These are phyloP conservation scores for Julus scanicus DNA, from an alignment of 2,888 invertebrate genomes.

Conservation along the genomic window DNA sequence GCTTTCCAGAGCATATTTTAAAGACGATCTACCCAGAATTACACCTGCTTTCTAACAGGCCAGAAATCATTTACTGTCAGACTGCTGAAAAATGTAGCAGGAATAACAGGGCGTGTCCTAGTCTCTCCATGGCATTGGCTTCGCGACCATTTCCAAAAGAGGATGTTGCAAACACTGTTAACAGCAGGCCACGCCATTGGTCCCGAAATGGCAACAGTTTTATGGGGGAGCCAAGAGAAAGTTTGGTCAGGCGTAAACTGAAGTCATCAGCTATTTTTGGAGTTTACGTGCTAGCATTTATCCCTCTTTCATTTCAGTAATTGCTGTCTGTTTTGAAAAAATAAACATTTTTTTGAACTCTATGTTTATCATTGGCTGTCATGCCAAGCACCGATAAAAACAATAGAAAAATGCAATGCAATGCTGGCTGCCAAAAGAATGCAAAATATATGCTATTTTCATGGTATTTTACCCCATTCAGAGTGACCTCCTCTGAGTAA, in stretches of 20 bases:
- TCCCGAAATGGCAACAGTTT: constrained; percentile 17
- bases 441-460: neutral
- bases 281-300: neutral
- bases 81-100: neutral
- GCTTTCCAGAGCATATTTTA: neutral
- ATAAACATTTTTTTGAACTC: constrained; percentile 27
- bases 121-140: constrained; percentile 13
- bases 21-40: neutral
- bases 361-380: constrained; percentile 40
- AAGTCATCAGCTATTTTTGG: constrained; percentile 30
- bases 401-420: neutral
- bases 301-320: neutral
- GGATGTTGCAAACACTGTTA: neutral
- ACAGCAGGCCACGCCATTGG: constrained; percentile 9
- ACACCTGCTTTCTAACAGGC: constrained; percentile 21
- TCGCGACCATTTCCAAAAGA: constrained; percentile 9
- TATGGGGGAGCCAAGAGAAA: neutral
- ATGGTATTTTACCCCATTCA: neutral
- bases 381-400: neutral
- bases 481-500: constrained; percentile 6
- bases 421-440: neutral
- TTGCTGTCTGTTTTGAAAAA: constrained; percentile 17
- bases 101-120: neutral
- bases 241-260: neutral
- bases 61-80: constrained; percentile 25